Base-by-base conservation (phyloP, 2,113 vertebrate genomes). In the Guaruba guarouba region DNA sequence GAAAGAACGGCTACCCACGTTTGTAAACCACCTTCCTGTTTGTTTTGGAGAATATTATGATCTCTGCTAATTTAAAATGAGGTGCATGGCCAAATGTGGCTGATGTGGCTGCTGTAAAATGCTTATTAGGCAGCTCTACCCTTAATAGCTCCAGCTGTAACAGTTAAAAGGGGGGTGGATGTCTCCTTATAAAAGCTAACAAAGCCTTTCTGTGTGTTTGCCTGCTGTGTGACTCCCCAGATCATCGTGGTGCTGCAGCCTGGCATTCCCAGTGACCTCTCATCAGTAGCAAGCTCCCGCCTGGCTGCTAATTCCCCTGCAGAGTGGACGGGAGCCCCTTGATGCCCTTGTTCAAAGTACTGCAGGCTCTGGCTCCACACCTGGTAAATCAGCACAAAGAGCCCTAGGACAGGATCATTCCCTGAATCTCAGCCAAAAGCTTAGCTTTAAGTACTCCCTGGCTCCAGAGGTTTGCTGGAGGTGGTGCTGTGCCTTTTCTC, bases 171-270 rank as follows among this genome's bases (percentile, higher is more conserved):
- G 44, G 55, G 19, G 13, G 37, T 67, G 55, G 28, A 7, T 76
- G 11, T 76, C 33, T 67, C 76, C 69, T 63, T 63, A 6, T 33
- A 74, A 63, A 81, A 92, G 29, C 48, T 41, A 41, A 20, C 20
- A 43, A 68, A 90, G 49, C 35, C 17, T 54, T 82, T 70, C n/a
- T 80, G 25, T 62, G 43, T 49, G 7, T 84, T 59, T 49, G 7
- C 19, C 54, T 80, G 66, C n/a, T 76, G 25, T 64, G 64, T 67
- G 76, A 27, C 44, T 75, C 44, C 59, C 41, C 33, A 55, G 0
- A 64, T 67, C 28, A 4, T 27, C 0, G 0, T 18, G 31, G 23
- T 3, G 2, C 41, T 25, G 57, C 24, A 63, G n/a, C 31, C 43
- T 54, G 25, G 37, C 24, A 37, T 64, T 69, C 31, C 25, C 64